Evolutionary conservation across 1,140 invertebrate species (phyloP), one percentile per base, ranked within the genome.

Genomic region (Steinernema feltiae): DNA sequence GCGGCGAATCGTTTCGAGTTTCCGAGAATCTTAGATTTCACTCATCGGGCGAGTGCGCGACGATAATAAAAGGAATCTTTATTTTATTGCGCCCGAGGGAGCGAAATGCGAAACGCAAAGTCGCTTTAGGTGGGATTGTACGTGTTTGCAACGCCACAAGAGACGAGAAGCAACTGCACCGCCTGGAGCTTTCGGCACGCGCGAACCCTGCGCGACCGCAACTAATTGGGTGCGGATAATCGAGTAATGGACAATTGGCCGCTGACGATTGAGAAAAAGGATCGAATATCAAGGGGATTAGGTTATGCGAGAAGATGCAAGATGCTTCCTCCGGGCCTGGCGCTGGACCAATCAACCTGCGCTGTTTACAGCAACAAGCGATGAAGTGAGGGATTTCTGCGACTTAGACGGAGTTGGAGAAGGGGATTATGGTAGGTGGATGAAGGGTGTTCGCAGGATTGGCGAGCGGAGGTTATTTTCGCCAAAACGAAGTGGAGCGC

Each of bases 221-320:
- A 18, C 53, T 63, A 63, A 63, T 63, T 63, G 53, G 24, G 15
- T 27, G 53, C 12, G 53, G 53, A 15, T 63, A 63, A 63, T 63
- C 53, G 53, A 63, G 24, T 63, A 27, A 63, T 63, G 7, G 53
- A 63, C 53, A 41, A 41, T 41, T 41, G 18, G 35, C 7, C 35
- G 7, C 7, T 41, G 35, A 41, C 35, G 35, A 18, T 41, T 7
- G 35, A 15, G 53, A n/a, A n/a, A 3, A 63, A 27, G 53, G 53
- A 63, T 63, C 24, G 53, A 21, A 63, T 63, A 27, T 63, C 53
- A 41, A 41, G 35, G 18, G 53, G 53, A 63, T 63, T 63, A 63
- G 24, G 53, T 63, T 63, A 63, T 63, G 53, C 24, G 53, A 63
- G 24, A 63, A 63, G 53, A 63, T 41, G 35, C n/a, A n/a, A n/a